Conservation (phyloP, 2,797 vertebrate species). For the Margarornis squamiger region DNA sequence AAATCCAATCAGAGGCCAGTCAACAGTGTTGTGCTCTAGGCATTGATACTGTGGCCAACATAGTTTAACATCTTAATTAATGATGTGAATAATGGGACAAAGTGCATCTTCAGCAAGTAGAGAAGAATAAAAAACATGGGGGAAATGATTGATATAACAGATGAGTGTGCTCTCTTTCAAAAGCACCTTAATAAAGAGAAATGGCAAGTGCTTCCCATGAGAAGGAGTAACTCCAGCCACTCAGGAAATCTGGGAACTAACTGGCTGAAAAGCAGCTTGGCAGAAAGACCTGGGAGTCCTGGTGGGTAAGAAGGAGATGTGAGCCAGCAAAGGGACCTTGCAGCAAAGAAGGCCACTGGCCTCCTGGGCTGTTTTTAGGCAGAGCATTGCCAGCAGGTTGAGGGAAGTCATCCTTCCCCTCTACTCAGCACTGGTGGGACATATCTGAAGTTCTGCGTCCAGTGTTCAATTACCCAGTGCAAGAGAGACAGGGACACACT, state of each 20-base stretch:
- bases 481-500: not conserved
- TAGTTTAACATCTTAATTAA: not conserved
- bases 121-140: not conserved
- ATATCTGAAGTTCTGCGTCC: not conserved
- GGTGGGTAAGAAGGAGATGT: not conserved
- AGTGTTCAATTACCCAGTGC: not conserved
- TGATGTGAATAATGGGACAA: not conserved
- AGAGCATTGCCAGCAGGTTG: accelerated
- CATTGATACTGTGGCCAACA: not conserved
- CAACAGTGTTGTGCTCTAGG: not conserved
- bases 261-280: not conserved
- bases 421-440: not conserved
- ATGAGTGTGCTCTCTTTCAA: not conserved
- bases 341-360: not conserved
- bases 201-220: not conserved
- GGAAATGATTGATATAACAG: not conserved
- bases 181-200: not conserved
- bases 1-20: not conserved
- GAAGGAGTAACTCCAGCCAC: not conserved
- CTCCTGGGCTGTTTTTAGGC: not conserved
- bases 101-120: not conserved
- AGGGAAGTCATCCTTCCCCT: not conserved
- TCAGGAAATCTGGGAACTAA: not conserved
- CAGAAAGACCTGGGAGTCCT: not conserved
- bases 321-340: not conserved